Conservation (phyloP, 2,797 vertebrate genomes). For the Phyllotis vaccarum region DNA sequence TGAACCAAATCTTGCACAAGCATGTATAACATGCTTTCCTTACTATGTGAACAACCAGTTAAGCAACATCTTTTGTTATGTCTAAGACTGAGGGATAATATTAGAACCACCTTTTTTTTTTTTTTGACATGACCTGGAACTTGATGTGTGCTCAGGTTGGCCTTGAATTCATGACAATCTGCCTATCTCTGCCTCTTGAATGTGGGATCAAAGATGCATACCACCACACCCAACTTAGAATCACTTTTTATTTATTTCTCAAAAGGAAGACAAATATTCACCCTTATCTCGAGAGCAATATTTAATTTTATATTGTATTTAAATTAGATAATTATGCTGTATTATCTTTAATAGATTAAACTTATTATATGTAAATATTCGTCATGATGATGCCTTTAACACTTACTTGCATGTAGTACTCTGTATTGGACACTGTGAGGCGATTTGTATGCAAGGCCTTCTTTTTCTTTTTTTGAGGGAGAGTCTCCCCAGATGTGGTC, state of each 20-base stretch:
- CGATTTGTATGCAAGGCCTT: neutral
- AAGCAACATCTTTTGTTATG: neutral
- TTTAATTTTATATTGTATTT: conserved; percentile 60
- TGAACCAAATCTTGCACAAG: neutral
- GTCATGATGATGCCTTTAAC: neutral
- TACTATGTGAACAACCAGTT: neutral
- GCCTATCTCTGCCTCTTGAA: neutral
- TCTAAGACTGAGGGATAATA: conserved; percentile 35
- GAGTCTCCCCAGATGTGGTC: neutral
- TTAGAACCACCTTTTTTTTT: neutral
- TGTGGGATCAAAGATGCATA: neutral
- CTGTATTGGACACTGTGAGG: neutral
- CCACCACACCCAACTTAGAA: neutral
- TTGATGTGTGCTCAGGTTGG: neutral
- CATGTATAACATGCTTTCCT: neutral
- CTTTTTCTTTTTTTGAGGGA: neutral
- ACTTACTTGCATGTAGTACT: conserved; percentile 7
- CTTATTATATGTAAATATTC: conserved; percentile 30
- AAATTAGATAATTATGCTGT: conserved; percentile 25
- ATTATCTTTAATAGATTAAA: conserved; percentile 48
- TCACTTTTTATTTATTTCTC: conserved; percentile 41
- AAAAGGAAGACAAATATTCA: conserved; percentile 40
- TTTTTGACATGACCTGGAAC: neutral
- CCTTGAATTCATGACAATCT: neutral
- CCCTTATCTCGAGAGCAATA: neutral